A percentile compares a stretch with the other conserved stretches of the same genome.
Conservation (phyloP, 2,888 invertebrate genomes). For the Melanophora roralis region DNA sequence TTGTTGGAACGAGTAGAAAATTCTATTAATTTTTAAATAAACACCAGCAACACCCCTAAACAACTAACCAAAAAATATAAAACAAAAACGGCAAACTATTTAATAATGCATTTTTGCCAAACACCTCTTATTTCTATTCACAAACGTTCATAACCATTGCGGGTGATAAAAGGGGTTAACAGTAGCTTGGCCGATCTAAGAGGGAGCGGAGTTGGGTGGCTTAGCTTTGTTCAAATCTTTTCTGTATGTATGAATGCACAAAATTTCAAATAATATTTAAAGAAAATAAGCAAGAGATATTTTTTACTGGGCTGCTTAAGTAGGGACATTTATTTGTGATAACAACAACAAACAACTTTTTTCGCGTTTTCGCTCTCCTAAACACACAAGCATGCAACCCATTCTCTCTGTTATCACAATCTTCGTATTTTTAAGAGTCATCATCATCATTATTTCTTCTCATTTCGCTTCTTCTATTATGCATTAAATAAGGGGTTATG, state of each 20-base stretch:
- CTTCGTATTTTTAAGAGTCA: not conserved
- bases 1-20: slow-evolving; percentile 66
- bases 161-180: not conserved
- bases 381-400: not conserved
- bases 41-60: slow-evolving; percentile 61
- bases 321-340: slow-evolving; percentile 44
- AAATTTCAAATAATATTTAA: slow-evolving; percentile 29
- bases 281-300: slow-evolving; percentile 32
- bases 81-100: slow-evolving; percentile 47
- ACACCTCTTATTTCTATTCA: slow-evolving; percentile 10
- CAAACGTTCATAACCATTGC: slow-evolving; percentile 4
- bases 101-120: slow-evolving; percentile 62
- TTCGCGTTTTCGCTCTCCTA: slow-evolving; percentile 31
- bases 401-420: not conserved
- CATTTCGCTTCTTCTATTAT: not conserved
- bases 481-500: slow-evolving; percentile 39
- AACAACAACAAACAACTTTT: slow-evolving; percentile 35
- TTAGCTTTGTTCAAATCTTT: not conserved
- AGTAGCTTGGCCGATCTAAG: not conserved
- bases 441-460: slow-evolving; percentile 20
- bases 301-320: slow-evolving; percentile 30
- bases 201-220: not conserved
- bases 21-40: slow-evolving; percentile 75
- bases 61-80: slow-evolving; percentile 10
- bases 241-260: slow-evolving; percentile 1